Conservation (phyloP, 2,113 vertebrate genomes). For the Chaetops frenatus region DNA sequence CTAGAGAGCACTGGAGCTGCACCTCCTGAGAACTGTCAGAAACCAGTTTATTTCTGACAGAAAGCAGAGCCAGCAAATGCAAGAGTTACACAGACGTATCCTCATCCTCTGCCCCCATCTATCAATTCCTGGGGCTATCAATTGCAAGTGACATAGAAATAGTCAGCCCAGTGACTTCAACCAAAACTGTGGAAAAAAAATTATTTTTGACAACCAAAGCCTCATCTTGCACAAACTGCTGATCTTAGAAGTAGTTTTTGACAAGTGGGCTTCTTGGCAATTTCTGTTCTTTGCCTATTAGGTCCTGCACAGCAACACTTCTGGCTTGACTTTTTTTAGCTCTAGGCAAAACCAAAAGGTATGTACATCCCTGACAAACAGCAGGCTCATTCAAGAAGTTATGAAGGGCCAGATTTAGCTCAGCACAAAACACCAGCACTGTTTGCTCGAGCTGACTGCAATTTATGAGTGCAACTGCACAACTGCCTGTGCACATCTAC, state of each 20-base stretch:
- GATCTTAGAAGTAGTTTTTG: background rate
- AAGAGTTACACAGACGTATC: background rate
- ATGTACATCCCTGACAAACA: slow-evolving; percentile 19
- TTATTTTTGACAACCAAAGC: background rate
- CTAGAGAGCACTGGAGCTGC: slow-evolving; percentile 26
- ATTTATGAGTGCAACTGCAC: background rate
- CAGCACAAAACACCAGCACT: background rate
- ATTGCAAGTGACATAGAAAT: background rate
- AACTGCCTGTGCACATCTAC: background rate
- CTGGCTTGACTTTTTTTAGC: slow-evolving; percentile 17
- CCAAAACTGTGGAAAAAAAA: background rate
- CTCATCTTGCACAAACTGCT: background rate
- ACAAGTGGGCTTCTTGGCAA: background rate
- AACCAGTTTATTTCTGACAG: background rate
- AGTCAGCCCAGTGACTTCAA: background rate
- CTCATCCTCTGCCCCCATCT: background rate
- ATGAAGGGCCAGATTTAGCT: slow-evolving; percentile 43
- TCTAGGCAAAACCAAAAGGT: slow-evolving; percentile 30
- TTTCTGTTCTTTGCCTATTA: background rate
- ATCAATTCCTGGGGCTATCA: background rate
- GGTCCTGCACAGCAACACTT: background rate
- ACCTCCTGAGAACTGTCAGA: background rate
- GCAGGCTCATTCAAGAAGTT: slow-evolving; percentile 27
- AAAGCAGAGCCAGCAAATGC: background rate
- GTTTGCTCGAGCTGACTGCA: background rate